Base-by-base conservation (phyloP, 2,888 invertebrate genomes). In the Scrobipalpa atriplicella region DNA sequence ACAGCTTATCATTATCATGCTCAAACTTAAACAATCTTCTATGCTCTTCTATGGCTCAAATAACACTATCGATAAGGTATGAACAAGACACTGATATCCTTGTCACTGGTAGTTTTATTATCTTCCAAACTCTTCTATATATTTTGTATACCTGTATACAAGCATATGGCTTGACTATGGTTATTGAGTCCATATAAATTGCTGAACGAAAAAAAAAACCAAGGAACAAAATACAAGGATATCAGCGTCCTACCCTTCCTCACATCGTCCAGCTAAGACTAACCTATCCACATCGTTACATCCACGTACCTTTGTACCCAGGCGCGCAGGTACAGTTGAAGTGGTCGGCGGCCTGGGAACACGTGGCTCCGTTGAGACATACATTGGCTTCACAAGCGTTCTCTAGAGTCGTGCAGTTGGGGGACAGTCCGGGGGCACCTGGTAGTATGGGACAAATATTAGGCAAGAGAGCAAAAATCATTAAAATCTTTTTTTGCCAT, bases 281-380 rank as follows among this genome's bases (percentile, higher is more conserved):
- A n/a, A 47, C 10, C 47, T 47, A 47, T 47, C 47, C n/a, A 47
- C n/a, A 7, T 16, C 5, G n/a, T 41, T 47, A 6, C 21, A n/a
- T 51, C 60, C 7, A 71, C 79, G 78, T 87, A 96, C 96, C 96
- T 86, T 93, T 93, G 90, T 94, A 97, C 0, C 95, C 96, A 2
- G 95, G 92, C 18, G 94, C 93, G 81, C 97, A 97, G 63, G 94
- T 90, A 86, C 97, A 97, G 84, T 96, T 95, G 85, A 95, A 94
- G 70, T 93, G 89, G 84, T 91, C 93, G 66, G 76, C 63, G 43
- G 91, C 92, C 64, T 86, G 89, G 71, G 91, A 77, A 86, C 97
- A 97, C n/a, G 94, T 93, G 67, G 95, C 97, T 0, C 96, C 96
- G 85, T 97, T 95, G 70, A 93, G 92, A 79, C 97, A 97, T 54